These are phyloP conservation scores for Dolichopus griseipennis DNA, from an alignment of 2,888 invertebrate genomes.

Conservation along the genomic window DNA sequence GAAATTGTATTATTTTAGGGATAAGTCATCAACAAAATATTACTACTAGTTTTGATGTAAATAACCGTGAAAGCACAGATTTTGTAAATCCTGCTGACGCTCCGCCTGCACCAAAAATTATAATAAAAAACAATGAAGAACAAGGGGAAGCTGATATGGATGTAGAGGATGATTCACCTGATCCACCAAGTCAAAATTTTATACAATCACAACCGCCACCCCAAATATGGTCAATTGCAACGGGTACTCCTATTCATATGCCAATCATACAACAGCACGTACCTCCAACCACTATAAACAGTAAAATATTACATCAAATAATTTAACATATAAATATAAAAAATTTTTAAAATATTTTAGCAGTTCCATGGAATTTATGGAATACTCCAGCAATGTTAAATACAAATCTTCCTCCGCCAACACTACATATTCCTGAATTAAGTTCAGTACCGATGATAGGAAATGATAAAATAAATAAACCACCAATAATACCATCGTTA, in stretches of 20 bases:
- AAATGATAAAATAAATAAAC: slow-evolving; percentile 26
- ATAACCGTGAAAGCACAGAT: slow-evolving; percentile 31
- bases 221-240: not conserved
- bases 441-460: not conserved
- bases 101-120: slow-evolving; percentile 44
- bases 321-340: not conserved
- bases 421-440: slow-evolving; percentile 13
- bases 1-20: not conserved
- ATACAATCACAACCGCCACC: not conserved
- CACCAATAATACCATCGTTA: slow-evolving; percentile 36
- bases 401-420: slow-evolving; percentile 22
- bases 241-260: not conserved
- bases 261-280: not conserved
- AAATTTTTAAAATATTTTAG: not conserved
- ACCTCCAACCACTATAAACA: not conserved
- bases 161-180: slow-evolving; percentile 55
- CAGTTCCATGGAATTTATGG: not conserved
- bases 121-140: slow-evolving; percentile 46
- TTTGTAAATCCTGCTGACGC: slow-evolving; percentile 53
- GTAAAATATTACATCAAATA: not conserved
- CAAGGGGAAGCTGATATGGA: slow-evolving; percentile 85
- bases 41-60: not conserved
- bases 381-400: not conserved
- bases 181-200: slow-evolving; percentile 13
- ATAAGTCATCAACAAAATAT: slow-evolving; percentile 5